Evolutionary conservation across 2,888 invertebrate species (phyloP), one percentile per base, ranked within the genome.

Genomic region (Apotomis betuletana): DNA sequence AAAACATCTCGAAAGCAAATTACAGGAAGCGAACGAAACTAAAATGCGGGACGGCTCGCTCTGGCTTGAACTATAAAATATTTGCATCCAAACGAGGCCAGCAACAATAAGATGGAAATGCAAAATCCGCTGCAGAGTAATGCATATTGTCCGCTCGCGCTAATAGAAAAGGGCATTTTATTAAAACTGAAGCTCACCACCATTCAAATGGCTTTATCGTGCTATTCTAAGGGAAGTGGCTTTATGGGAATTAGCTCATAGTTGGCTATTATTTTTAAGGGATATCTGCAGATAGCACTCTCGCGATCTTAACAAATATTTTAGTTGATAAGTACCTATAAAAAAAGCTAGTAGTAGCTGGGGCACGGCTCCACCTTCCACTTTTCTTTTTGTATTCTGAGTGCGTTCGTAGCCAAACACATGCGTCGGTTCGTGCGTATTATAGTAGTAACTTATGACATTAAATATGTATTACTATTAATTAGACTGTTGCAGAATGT

Each of bases 31-130:
- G 82, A 88, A 87, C 85, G 86, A 87, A 86, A 86, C 86, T 87
- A 87, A 87, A 89, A 88, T 83, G 83, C 84, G 83, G 83, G 84
- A 81, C 83, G 82, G 84, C 78, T 82, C 81, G 84, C 83, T 81
- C 81, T 80, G 81, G 87, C 85, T 87, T 86, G 83, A 89, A 90
- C 87, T 89, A 85, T 90, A 87, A 88, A 89, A 90, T 89, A 91
- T 90, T 91, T 90, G 90, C 90, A 90, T 90, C 86, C 83, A 90
- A 90, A 91, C 88, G 87, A 89, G 90, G 83, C 79, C 83, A 80
- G 83, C 82, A 85, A 90, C 90, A 90, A 90, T 89, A 90, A 88
- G 87, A 90, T 89, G 86, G 86, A 89, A 90, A 90, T 90, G 87
- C 85, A 82, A 85, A 84, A 82, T 84, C 82, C 84, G 79, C 79